Percentiles rank a stretch among this genome's conserved stretches.
Evolutionary conservation across 2,113 vertebrate genomes (phyloP).

Genomic region (Suricata suricatta): DNA sequence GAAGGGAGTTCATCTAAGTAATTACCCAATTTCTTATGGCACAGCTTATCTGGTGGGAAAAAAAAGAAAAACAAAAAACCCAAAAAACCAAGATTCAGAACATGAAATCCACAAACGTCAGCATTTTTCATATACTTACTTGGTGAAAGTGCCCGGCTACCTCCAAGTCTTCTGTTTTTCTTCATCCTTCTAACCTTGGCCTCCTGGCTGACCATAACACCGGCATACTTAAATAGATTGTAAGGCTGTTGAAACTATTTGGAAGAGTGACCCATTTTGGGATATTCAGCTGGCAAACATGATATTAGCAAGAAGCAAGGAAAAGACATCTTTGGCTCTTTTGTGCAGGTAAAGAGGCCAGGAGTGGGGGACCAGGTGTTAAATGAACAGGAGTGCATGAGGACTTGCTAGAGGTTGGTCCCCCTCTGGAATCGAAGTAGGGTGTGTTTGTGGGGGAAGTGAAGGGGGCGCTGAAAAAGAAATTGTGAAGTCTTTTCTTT

Average conservation of each 20-base stretch:
- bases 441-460: too few relatives aligned
- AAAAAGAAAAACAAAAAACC: too few relatives aligned
- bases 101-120: neutral
- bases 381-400: neutral
- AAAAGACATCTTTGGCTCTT: neutral
- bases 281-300: neutral
- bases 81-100: neutral
- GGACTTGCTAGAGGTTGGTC: neutral
- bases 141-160: neutral
- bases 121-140: neutral
- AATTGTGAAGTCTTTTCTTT: neutral
- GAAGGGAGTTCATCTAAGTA: neutral
- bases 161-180: neutral
- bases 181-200: neutral
- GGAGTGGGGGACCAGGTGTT: neutral
- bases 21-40: neutral
- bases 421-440: neutral
- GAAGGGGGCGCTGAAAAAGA: neutral
- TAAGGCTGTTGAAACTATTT: neutral
- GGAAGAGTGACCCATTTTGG: neutral
- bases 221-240: neutral
- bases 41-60: neutral
- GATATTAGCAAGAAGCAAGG: neutral
- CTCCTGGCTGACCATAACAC: neutral
- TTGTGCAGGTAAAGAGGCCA: neutral